Base-by-base conservation (phyloP, 2,888 invertebrate genomes). In the Linnaemya vulpina region DNA sequence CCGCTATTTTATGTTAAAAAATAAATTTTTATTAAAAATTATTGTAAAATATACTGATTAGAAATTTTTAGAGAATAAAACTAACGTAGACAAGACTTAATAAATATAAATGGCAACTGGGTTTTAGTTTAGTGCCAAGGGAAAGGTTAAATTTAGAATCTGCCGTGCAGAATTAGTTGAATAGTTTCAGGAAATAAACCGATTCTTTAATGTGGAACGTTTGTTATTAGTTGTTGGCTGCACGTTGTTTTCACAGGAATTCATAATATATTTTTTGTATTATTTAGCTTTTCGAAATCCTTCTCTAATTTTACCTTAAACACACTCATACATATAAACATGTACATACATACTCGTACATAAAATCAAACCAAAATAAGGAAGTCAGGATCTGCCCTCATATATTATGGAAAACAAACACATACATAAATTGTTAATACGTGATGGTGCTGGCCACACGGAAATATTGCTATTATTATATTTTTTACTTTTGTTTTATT, bases 371-470 rank as follows among this genome's bases (percentile, higher is more conserved):
- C 7, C 10, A 38, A 74, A 62, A 63, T 40, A 49, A 22, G 51
- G 55, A 76, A 67, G 22, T 55, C 46, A 17, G 17, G n/a, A 65
- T 43, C 17, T 77, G 60, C 60, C 58, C 58, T 49, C 68, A 53
- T 22, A 63, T 35, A 55, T 78, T 43, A 70, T 70, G 51, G 20
- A 63, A 78, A 78, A 71, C 43, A 78, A 71, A 38, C 49, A 78
- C 51, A 38, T 40, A 78, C 51, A 78, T 78, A 74, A 83, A 79
- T 79, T 83, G 74, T 83, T 75, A 63, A 74, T 74, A 63, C 78
- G 43, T 63, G 51, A 35, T 65, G 63, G 75, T 75, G 58, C 53
- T 65, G 74, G 74, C 74, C 58, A 74, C 78, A 83, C 68, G 74
- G 78, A 83, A 78, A 79, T 75, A 53, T 71, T 43, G 13, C 25